A percentile compares a stretch with the other conserved stretches of the same genome.
phyloP scores from a whole-genome alignment of 2,113 vertebrate species.

The cattle (Bos taurus) region DNA sequence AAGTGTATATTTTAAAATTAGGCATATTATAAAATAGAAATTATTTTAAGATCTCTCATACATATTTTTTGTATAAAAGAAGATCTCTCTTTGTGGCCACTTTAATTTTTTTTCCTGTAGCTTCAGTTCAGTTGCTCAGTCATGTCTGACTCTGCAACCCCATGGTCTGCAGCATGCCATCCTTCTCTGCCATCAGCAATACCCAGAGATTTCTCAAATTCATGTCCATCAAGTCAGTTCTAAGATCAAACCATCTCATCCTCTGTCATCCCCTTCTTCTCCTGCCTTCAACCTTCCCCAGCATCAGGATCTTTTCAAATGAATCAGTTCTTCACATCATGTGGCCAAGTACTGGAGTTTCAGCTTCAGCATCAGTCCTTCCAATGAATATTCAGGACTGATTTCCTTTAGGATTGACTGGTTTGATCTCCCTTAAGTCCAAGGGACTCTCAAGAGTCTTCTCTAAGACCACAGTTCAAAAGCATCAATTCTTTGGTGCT shows the following conservation, averaged over 20 bases:
- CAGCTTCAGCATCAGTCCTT: background rate
- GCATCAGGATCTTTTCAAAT: background rate
- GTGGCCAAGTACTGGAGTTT: background rate
- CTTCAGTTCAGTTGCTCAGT: background rate
- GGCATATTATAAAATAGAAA: background rate
- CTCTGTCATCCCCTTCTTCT: background rate
- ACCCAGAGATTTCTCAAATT: background rate
- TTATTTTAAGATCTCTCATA: background rate
- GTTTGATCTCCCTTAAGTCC: background rate
- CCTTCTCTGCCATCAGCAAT: background rate
- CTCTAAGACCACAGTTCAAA: background rate
- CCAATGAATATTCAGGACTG: background rate
- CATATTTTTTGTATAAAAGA: background rate
- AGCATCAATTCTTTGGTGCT: background rate
- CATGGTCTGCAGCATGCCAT: background rate
- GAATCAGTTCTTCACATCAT: background rate
- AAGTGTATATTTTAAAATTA: background rate
- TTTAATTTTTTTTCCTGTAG: background rate
- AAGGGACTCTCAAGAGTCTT: background rate
- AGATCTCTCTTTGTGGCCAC: background rate
- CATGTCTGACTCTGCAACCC: rapidly evolving
- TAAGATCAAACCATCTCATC: background rate
- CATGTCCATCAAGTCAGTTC: background rate
- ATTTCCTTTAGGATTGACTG: background rate
- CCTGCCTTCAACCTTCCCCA: too few relatives aligned